phyloP scores from a whole-genome alignment of 2,888 invertebrate genomes.

The Drosophila recens region DNA sequence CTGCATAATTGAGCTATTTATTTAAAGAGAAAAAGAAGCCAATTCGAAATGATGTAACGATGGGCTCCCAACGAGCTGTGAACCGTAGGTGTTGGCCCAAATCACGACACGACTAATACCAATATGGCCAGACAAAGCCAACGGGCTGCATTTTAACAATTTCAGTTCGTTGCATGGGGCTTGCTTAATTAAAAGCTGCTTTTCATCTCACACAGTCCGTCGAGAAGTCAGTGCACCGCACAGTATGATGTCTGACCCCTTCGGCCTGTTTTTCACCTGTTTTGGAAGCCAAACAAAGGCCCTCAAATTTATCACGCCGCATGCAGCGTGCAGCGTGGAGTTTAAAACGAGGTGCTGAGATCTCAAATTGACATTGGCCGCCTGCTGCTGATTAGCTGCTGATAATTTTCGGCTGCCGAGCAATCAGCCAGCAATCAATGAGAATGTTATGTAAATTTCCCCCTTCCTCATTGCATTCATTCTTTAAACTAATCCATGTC shows the following conservation, averaged over 20 bases:
- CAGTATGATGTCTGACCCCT: conserved; percentile 56
- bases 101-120: conserved; percentile 47
- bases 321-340: conserved; percentile 49
- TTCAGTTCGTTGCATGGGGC: conserved; percentile 39
- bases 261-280: conserved; percentile 13
- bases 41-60: conserved; percentile 61
- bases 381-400: conserved; percentile 78
- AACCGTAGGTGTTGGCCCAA: conserved; percentile 76
- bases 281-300: conserved; percentile 55
- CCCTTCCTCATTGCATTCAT: conserved; percentile 22
- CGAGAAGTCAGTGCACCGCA: conserved; percentile 37
- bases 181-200: conserved; percentile 78
- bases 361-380: conserved; percentile 68
- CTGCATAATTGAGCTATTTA: conserved; percentile 75
- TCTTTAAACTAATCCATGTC: conserved; percentile 42
- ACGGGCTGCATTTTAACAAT: conserved; percentile 51
- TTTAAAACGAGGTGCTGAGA: conserved; percentile 76
- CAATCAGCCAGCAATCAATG: conserved; percentile 55
- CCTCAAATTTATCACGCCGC: conserved; percentile 60
- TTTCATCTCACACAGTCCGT: conserved; percentile 51
- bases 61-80: conserved; percentile 67
- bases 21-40: conserved; percentile 28
- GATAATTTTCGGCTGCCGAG: conserved; percentile 67
- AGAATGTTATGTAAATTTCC: conserved; percentile 71
- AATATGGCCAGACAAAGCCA: conserved; percentile 37